Percentiles rank a stretch among this genome's conserved stretches.
Evolutionary conservation across 2,113 vertebrate species (phyloP).

Genomic region (Podarcis raffonei): DNA sequence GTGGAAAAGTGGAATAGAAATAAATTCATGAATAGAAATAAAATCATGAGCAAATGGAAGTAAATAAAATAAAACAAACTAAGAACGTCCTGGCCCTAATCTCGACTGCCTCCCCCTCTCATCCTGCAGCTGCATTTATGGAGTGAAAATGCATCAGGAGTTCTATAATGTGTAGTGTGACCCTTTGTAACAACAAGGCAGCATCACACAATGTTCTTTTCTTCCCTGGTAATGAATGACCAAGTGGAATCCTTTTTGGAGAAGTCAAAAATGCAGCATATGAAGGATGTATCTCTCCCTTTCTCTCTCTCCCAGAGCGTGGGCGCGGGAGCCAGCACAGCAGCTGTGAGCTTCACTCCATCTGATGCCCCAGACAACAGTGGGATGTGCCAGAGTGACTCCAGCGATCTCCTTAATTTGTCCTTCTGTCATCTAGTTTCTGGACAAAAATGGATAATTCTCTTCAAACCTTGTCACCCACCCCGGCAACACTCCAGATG

Average conservation of each 20-base stretch:
- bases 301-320: not conserved
- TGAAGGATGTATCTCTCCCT: not conserved
- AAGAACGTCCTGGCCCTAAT: too few relatives aligned
- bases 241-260: not conserved
- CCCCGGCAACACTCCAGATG: not conserved
- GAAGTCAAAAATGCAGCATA: accelerated
- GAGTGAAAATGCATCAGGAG: too few relatives aligned
- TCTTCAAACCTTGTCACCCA: not conserved
- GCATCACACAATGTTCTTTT: accelerated
- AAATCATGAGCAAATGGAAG: too few relatives aligned
- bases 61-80: too few relatives aligned
- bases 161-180: not conserved
- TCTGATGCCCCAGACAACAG: not conserved
- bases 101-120: too few relatives aligned
- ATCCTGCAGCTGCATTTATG: too few relatives aligned
- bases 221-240: not conserved
- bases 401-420: not conserved
- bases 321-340: not conserved
- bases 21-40: too few relatives aligned
- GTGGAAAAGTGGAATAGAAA: too few relatives aligned
- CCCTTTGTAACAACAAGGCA: not conserved
- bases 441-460: not conserved
- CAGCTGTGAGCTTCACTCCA: accelerated
- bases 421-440: not conserved
- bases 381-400: not conserved